These are phyloP conservation scores for Zaprionus taronus DNA, from an alignment of 1,140 invertebrate genomes.

Conservation along the genomic window DNA sequence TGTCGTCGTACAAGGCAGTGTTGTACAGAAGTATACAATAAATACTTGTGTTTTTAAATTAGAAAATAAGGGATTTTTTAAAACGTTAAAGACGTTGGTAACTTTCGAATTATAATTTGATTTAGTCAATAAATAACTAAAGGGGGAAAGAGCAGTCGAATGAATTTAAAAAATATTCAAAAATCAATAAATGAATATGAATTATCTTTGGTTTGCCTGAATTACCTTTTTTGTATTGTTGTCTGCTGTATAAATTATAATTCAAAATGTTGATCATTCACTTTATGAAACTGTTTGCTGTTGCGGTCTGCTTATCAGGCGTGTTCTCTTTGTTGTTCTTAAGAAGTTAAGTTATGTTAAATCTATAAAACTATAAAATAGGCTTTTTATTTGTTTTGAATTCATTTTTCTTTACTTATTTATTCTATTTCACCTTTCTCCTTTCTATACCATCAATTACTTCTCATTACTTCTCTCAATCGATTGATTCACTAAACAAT, in stretches of 20 bases:
- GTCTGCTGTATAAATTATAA: background rate
- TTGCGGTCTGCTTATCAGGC: background rate
- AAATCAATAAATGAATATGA: background rate
- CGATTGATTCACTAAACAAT: conserved; percentile 49
- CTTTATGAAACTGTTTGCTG: background rate
- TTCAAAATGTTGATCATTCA: background rate
- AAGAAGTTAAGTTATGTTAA: conserved; percentile 25
- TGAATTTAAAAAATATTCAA: background rate
- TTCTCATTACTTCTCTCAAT: conserved; percentile 13
- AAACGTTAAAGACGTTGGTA: background rate
- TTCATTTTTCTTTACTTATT: conserved; percentile 66
- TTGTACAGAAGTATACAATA: conserved; percentile 29
- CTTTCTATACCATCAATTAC: conserved; percentile 57
- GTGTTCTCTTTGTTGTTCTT: conserved; percentile 11
- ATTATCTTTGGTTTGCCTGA: background rate
- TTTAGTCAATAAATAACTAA: background rate
- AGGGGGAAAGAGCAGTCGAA: background rate
- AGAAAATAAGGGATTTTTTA: background rate
- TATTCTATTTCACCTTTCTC: conserved; percentile 79
- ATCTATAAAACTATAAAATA: conserved; percentile 59
- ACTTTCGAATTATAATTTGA: background rate
- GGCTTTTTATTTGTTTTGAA: conserved; percentile 50
- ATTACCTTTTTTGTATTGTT: background rate
- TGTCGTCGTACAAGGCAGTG: conserved; percentile 33
- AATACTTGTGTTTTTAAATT: background rate